These are phyloP conservation scores for Pandemis heparana DNA, from an alignment of 2,888 invertebrate genomes.

Conservation along the genomic window DNA sequence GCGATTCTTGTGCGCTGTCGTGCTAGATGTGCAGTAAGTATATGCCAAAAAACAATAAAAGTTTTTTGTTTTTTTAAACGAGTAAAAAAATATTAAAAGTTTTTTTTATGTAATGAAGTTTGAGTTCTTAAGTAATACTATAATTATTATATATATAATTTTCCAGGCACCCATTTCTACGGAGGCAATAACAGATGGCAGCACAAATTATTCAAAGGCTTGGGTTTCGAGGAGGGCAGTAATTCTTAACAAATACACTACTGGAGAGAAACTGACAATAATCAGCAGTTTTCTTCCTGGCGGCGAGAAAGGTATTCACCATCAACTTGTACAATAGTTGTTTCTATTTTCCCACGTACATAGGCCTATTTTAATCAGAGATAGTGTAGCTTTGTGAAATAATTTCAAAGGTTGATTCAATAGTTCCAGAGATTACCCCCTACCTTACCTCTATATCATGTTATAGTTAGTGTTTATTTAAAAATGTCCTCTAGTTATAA, in stretches of 20 bases:
- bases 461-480: no score
- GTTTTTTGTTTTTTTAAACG: no score
- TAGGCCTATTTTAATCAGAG: neutral
- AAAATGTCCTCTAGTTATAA: no score
- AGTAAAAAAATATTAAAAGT: no score
- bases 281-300: slow-evolving; percentile 94
- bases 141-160: neutral
- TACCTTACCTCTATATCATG: no score
- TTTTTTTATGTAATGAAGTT: neutral
- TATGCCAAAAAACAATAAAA: no score
- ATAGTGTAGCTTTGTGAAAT: no score
- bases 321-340: slow-evolving; percentile 20
- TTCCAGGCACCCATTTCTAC: slow-evolving; percentile 43
- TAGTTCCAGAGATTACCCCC: no score
- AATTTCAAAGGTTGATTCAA: no score
- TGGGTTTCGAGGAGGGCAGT: slow-evolving; percentile 91
- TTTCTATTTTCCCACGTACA: neutral
- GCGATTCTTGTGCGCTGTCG: no score
- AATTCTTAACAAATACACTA: slow-evolving; percentile 96
- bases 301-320: slow-evolving; percentile 89
- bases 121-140: neutral
- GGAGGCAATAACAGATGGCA: slow-evolving; percentile 51
- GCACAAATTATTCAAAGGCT: slow-evolving; percentile 87
- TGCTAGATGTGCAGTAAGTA: no score
- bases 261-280: slow-evolving; percentile 96